phyloP scores from a whole-genome alignment of 2,888 invertebrate species.

The Agrochola macilenta region DNA sequence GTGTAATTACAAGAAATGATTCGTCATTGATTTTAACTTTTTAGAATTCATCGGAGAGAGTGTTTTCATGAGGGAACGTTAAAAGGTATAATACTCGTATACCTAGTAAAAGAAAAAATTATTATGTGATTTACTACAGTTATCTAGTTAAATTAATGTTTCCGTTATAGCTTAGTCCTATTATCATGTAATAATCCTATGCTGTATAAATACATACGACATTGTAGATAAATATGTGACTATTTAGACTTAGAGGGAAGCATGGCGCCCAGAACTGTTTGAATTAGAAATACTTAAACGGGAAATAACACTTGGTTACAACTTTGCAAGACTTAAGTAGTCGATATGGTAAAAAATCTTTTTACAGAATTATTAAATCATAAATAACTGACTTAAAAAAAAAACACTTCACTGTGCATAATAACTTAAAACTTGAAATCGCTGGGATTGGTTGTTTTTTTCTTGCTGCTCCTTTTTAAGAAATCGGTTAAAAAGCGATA shows the following conservation, averaged over 20 bases:
- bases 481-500: not conserved
- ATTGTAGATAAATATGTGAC: not conserved
- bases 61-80: not conserved
- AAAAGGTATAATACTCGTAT: not conserved
- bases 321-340: not conserved
- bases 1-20: not conserved
- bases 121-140: not conserved
- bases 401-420: not conserved
- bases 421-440: not conserved
- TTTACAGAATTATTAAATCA: not conserved
- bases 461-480: not conserved
- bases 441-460: not conserved
- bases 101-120: not conserved
- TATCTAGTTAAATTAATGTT: not conserved
- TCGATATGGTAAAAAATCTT: not conserved
- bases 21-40: not conserved
- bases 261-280: not conserved
- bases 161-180: not conserved
- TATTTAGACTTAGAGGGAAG: not conserved
- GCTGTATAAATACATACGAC: not conserved
- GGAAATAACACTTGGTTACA: not conserved
- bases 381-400: not conserved
- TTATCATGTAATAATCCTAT: not conserved
- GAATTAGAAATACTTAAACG: not conserved
- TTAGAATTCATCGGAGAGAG: not conserved